Evolutionary conservation across 2,797 vertebrate genomes (phyloP).

Genomic region (Todus mexicanus): DNA sequence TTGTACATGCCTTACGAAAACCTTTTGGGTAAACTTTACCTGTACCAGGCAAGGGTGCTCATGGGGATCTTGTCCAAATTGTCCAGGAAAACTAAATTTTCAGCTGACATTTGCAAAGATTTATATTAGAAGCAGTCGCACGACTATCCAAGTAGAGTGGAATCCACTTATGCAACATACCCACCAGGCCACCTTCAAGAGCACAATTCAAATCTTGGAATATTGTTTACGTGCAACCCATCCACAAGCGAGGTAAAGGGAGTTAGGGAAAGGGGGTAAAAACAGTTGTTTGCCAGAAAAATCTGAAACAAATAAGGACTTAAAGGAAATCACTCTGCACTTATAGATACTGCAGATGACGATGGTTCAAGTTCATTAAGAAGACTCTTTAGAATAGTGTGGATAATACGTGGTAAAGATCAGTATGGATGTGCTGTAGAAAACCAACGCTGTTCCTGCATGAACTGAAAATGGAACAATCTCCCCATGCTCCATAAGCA

Average conservation of each 20-base stretch:
- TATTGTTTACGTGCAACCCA: neutral
- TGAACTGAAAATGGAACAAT: slow-evolving; percentile 1
- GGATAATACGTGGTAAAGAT: too few relatives aligned
- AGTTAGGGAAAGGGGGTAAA: neutral
- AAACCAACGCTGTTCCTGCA: neutral
- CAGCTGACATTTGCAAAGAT: neutral
- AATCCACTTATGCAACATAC: neutral
- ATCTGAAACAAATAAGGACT: slow-evolving; percentile 9
- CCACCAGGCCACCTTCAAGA: neutral
- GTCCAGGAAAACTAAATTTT: neutral
- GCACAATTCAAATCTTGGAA: neutral
- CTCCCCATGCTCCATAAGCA: neutral
- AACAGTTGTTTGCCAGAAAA: neutral
- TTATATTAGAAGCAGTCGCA: neutral
- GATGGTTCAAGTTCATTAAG: neutral
- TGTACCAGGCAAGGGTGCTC: neutral
- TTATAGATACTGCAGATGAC: slow-evolving; percentile 12
- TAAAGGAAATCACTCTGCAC: slow-evolving; percentile 3
- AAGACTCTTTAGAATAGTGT: slow-evolving; percentile 18
- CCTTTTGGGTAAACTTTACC: neutral
- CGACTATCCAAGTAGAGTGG: neutral
- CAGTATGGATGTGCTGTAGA: neutral
- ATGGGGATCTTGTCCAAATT: neutral
- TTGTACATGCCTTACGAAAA: neutral
- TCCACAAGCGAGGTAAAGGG: neutral